phyloP scores from a whole-genome alignment of 2,888 invertebrate genomes.

The Galerucella calmariensis region DNA sequence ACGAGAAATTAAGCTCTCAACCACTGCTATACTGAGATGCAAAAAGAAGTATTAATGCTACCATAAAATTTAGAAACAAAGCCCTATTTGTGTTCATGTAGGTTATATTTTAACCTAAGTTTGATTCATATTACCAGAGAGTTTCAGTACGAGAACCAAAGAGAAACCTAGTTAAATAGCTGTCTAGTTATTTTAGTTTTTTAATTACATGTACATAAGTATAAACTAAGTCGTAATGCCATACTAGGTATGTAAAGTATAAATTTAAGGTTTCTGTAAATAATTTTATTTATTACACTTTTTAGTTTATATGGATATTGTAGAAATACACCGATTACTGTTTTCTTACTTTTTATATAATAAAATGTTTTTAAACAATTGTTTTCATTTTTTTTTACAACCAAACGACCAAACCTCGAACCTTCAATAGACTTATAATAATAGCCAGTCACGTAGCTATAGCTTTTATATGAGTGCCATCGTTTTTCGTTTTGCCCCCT shows the following conservation, averaged over 20 bases:
- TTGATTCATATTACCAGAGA: slow-evolving; percentile 14
- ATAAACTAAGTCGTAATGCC: slow-evolving; percentile 27
- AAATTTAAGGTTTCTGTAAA: slow-evolving; percentile 27
- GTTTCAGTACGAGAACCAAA: slow-evolving; percentile 35
- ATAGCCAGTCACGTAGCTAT: too few relatives aligned
- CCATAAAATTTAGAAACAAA: not conserved
- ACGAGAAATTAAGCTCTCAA: too few relatives aligned
- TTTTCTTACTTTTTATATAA: slow-evolving; percentile 33
- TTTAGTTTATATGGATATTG: slow-evolving; percentile 2
- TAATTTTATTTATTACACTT: slow-evolving; percentile 36
- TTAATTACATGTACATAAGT: slow-evolving; percentile 30
- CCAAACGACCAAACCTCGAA: not conserved
- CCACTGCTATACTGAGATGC: too few relatives aligned
- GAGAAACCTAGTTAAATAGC: slow-evolving; percentile 33
- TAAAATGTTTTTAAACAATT: slow-evolving; percentile 25
- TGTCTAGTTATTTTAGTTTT: slow-evolving; percentile 23
- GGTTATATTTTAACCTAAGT: not conserved
- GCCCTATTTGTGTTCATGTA: not conserved
- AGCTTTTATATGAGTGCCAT: too few relatives aligned
- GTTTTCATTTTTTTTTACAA: not conserved
- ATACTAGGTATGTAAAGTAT: slow-evolving; percentile 37
- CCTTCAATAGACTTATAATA: too few relatives aligned
- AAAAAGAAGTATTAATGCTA: not conserved
- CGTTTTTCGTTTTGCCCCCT: too few relatives aligned
- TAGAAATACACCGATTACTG: slow-evolving; percentile 33